Evolutionary conservation across 2,888 invertebrate species (phyloP).

Genomic region (Tiphia femorata): DNA sequence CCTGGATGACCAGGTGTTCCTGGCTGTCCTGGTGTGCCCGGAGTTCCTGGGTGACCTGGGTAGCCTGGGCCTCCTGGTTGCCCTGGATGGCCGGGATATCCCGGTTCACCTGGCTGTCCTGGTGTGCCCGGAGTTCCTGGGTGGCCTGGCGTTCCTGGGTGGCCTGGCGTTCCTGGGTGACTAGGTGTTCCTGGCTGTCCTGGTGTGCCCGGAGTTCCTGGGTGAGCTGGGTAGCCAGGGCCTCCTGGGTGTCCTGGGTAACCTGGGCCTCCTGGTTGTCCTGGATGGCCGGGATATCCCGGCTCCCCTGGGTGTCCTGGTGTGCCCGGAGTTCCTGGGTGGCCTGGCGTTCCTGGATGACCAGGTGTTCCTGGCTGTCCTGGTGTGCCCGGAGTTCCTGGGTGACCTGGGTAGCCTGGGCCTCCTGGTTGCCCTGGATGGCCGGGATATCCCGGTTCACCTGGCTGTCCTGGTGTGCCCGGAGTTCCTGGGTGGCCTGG

Average conservation of each 20-base stretch:
- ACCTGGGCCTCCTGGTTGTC: constrained; percentile 26
- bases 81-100: constrained; percentile 43
- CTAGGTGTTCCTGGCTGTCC: constrained; percentile 39
- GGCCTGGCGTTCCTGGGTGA: constrained; percentile 50
- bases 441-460: constrained; percentile 13
- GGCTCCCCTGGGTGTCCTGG: constrained; percentile 28
- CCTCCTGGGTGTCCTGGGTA: constrained; percentile 24
- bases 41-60: constrained; percentile 42
- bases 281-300: not conserved
- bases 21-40: constrained; percentile 50
- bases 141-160: constrained; percentile 59
- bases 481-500: constrained; percentile 10
- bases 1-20: constrained; percentile 38
- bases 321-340: constrained; percentile 3
- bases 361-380: constrained; percentile 21
- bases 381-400: constrained; percentile 48
- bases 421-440: constrained; percentile 47
- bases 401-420: constrained; percentile 15
- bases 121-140: too few relatives aligned
- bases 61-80: constrained; percentile 44
- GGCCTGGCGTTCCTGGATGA: constrained; percentile 26
- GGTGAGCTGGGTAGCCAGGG: constrained; percentile 38
- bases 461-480: constrained; percentile 6
- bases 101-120: constrained; percentile 52
- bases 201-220: constrained; percentile 36